Percentiles rank a stretch among this genome's conserved stretches.
Evolutionary conservation across 2,888 invertebrate genomes (phyloP).

Genomic region (Nomada flava): DNA sequence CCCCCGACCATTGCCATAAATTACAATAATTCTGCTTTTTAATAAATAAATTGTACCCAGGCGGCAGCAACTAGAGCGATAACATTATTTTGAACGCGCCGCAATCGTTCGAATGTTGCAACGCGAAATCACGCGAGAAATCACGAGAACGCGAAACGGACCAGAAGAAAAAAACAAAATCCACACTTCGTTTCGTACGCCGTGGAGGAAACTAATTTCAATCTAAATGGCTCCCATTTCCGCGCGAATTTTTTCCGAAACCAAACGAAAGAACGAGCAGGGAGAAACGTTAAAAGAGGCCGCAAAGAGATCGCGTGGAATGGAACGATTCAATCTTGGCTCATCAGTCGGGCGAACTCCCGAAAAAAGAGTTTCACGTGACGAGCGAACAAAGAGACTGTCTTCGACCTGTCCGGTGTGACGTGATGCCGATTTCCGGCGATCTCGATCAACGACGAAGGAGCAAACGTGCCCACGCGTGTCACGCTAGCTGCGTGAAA

Average conservation of each 20-base stretch:
- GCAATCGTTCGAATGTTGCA: not conserved
- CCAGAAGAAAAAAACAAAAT: not conserved
- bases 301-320: too few species aligned
- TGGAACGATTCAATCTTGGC: not conserved
- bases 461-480: not conserved
- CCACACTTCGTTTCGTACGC: too few species aligned
- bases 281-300: too few species aligned
- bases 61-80: not conserved
- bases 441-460: conserved; percentile 10
- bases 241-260: too few species aligned
- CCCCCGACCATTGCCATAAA: not conserved
- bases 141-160: too few species aligned
- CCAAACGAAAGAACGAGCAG: too few species aligned
- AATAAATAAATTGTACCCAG: not conserved
- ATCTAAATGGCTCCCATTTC: too few species aligned
- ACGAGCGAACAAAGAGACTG: not conserved
- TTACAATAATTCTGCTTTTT: not conserved
- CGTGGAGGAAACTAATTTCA: too few species aligned
- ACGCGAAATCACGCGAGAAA: not conserved
- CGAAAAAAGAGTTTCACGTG: conserved; percentile 8
- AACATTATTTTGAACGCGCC: not conserved
- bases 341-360: not conserved
- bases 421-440: conserved; percentile 14
- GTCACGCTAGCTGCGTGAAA: conserved; percentile 44
- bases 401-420: not conserved